Evolutionary conservation across 2,113 vertebrate genomes (phyloP).

Genomic region (Pseudorhombus dupliciocellatus): DNA sequence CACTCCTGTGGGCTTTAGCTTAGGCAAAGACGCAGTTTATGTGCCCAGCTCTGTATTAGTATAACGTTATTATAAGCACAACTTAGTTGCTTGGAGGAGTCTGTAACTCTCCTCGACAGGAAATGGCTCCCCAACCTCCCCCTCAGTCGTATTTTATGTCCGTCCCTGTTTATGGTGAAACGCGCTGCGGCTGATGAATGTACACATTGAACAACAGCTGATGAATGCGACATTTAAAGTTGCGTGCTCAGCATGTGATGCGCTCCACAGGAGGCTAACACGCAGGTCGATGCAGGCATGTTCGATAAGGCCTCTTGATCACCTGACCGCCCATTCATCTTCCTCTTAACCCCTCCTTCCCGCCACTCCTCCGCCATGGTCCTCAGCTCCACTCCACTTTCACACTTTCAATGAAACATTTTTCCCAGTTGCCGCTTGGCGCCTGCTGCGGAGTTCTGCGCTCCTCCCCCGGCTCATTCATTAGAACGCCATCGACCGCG

Average conservation of each 20-base stretch:
- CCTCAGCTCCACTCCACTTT: slow-evolving; percentile 2
- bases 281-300: slow-evolving; percentile 26
- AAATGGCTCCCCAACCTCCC: neutral
- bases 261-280: slow-evolving; percentile 23
- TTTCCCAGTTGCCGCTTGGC: slow-evolving; percentile 13
- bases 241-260: neutral
- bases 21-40: neutral
- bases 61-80: no score
- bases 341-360: neutral
- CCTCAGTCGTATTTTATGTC: neutral
- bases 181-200: neutral
- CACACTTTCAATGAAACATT: neutral
- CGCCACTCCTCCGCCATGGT: neutral
- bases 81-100: no score
- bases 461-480: slow-evolving; percentile 8
- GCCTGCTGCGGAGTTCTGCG: slow-evolving; percentile 1
- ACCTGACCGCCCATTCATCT: slow-evolving; percentile 12
- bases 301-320: slow-evolving; percentile 22
- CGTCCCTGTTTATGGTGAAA: neutral
- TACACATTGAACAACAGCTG: neutral
- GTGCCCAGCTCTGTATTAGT: neutral
- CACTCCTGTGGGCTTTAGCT: no score
- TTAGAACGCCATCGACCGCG: slow-evolving; percentile 28
- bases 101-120: neutral
- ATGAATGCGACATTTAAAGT: slow-evolving; percentile 19